These are phyloP conservation scores for Lasioglossum vierecki DNA, from an alignment of 2,888 invertebrate species.

Conservation along the genomic window DNA sequence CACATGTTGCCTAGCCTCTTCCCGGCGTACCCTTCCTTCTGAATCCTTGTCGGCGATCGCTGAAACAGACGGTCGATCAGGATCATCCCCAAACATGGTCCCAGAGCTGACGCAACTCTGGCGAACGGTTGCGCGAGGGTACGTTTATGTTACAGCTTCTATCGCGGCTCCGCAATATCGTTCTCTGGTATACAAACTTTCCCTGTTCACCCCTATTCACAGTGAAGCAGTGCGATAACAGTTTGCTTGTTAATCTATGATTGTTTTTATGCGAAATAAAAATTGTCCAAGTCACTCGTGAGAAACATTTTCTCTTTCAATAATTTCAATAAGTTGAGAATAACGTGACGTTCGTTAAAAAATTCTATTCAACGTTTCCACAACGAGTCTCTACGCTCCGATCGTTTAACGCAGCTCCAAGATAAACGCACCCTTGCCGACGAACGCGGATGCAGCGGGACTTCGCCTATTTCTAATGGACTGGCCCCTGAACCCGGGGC, in stretches of 20 bases:
- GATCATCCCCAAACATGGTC: not conserved
- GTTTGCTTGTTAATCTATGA: not conserved
- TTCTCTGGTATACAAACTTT: not conserved
- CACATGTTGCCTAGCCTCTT: constrained; percentile 63
- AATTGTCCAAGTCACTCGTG: too few relatives aligned
- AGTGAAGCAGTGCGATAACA: not conserved
- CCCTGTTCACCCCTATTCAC: not conserved
- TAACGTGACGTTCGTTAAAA: not conserved
- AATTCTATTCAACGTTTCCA: not conserved
- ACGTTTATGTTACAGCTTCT: too few relatives aligned
- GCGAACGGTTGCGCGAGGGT: not conserved
- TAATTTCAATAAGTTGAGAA: not conserved
- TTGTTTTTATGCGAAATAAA: not conserved
- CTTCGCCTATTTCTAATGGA: not conserved
- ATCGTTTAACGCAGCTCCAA: not conserved
- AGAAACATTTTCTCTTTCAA: too few relatives aligned
- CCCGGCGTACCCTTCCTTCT: constrained; percentile 48
- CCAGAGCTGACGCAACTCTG: constrained; percentile 2
- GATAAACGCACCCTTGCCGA: not conserved
- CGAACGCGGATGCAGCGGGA: not conserved
- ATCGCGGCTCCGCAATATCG: not conserved
- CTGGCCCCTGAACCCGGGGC: not conserved
- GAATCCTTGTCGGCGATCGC: constrained; percentile 61
- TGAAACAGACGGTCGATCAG: constrained; percentile 40
- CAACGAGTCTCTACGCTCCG: not conserved